These are phyloP conservation scores for Drosophila monieri DNA, from an alignment of 2,888 invertebrate species.

Conservation along the genomic window DNA sequence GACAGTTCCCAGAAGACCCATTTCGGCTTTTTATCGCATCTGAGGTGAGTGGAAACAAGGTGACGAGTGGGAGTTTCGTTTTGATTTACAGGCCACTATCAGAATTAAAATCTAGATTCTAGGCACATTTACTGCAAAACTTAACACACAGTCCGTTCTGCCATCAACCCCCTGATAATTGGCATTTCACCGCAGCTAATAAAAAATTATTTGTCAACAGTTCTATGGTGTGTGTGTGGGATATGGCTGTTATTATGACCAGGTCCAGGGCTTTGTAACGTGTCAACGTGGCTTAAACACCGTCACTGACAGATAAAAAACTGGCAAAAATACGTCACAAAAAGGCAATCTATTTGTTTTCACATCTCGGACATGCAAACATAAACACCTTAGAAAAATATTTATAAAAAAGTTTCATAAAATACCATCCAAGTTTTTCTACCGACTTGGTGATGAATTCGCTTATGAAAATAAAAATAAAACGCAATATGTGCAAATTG, in stretches of 20 bases:
- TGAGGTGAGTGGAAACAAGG: constrained; percentile 24
- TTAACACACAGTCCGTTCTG: constrained; percentile 30
- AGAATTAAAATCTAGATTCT: constrained; percentile 5
- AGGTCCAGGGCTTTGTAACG: constrained; percentile 35
- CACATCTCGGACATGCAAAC: constrained; percentile 28
- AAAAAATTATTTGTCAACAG: constrained; percentile 31
- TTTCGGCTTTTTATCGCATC: constrained; percentile 16
- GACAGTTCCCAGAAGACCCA: constrained; percentile 38
- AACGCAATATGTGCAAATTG: constrained; percentile 36
- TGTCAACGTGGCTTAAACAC: constrained; percentile 61
- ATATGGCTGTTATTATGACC: constrained; percentile 18
- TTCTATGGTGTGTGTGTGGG: constrained; percentile 15
- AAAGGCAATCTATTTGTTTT: constrained; percentile 23
- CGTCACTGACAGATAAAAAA: constrained; percentile 62
- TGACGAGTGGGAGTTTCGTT: constrained; percentile 28
- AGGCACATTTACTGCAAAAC: constrained; percentile 22
- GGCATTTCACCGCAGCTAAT: constrained; percentile 9
- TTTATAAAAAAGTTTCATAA: constrained; percentile 45
- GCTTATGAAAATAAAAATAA: constrained; percentile 31
- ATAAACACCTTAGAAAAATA: constrained; percentile 50
- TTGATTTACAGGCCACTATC: constrained; percentile 25
- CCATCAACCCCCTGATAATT: constrained; percentile 38
- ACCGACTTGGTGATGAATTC: constrained; percentile 15
- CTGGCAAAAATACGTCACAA: not conserved
- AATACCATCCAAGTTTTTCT: constrained; percentile 2